These are phyloP conservation scores for Coboldia fuscipes DNA, from an alignment of 1,140 invertebrate genomes.

Conservation along the genomic window DNA sequence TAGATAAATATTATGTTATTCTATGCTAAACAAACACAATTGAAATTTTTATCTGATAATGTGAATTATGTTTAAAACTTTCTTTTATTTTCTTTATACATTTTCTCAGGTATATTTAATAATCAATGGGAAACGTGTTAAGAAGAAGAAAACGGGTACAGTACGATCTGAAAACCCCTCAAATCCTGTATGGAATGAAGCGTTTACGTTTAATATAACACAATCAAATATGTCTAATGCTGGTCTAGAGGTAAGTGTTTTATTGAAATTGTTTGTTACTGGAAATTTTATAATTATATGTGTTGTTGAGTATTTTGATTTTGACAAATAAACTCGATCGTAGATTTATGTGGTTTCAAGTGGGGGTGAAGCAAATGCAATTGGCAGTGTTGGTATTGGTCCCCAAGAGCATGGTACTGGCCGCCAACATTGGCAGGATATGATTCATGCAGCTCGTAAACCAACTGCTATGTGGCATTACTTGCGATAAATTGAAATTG, in stretches of 20 bases:
- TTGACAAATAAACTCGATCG: constrained; percentile 2
- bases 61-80: background rate
- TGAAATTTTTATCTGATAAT: no score
- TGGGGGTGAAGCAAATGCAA: constrained; percentile 32
- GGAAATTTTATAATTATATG: background rate
- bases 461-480: constrained; percentile 69
- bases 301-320: background rate
- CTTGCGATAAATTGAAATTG: constrained; percentile 43
- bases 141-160: constrained; percentile 79
- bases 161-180: constrained; percentile 64
- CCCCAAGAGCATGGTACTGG: constrained; percentile 37
- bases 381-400: constrained; percentile 42
- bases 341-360: constrained; percentile 26
- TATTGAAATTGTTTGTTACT: background rate
- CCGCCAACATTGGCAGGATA: constrained; percentile 56
- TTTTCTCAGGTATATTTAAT: constrained; percentile 42
- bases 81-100: background rate
- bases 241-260: constrained; percentile 42
- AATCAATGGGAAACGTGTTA: constrained; percentile 64
- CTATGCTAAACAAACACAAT: no score
- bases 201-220: constrained; percentile 70
- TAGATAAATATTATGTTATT: no score
- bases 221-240: constrained; percentile 40
- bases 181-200: constrained; percentile 91
- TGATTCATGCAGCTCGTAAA: constrained; percentile 59